Conservation (phyloP, 35 echinoderm and acorn worm genomes). For the Nesometra sesokonis region DNA sequence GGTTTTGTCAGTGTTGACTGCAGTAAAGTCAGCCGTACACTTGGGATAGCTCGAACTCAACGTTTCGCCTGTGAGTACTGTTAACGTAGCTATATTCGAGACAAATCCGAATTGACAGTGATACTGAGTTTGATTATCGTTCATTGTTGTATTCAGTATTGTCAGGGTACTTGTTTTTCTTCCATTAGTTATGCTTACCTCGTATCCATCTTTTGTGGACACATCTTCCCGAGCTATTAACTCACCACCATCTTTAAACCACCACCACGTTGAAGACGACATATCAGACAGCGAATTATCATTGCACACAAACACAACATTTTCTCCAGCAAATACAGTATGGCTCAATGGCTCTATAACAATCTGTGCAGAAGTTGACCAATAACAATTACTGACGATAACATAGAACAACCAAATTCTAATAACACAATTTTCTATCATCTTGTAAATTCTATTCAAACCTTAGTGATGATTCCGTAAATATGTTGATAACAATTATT, state of each 20-base stretch:
- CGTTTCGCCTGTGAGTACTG: neutral
- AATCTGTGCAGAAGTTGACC: neutral
- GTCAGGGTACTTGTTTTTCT: neutral
- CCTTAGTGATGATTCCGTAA: too few relatives aligned
- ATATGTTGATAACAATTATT: too few relatives aligned
- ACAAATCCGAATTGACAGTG: neutral
- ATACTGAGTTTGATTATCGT: neutral
- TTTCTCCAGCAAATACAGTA: neutral
- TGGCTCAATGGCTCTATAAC: neutral
- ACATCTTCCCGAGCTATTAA: neutral
- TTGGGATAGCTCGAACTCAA: neutral
- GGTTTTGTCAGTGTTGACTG: neutral
- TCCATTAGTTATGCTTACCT: neutral
- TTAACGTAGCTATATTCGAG: neutral
- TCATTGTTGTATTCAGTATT: neutral
- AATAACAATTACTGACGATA: too few relatives aligned
- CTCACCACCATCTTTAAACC: neutral
- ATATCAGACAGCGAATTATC: neutral
- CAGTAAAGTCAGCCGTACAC: neutral
- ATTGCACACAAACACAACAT: neutral
- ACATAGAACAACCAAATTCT: too few relatives aligned
- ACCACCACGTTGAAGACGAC: neutral
- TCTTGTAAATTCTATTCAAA: too few relatives aligned
- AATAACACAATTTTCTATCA: too few relatives aligned
- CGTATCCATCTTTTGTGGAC: neutral